Conservation (phyloP, 2,797 vertebrate species). For the Hozukius guyotensis region DNA sequence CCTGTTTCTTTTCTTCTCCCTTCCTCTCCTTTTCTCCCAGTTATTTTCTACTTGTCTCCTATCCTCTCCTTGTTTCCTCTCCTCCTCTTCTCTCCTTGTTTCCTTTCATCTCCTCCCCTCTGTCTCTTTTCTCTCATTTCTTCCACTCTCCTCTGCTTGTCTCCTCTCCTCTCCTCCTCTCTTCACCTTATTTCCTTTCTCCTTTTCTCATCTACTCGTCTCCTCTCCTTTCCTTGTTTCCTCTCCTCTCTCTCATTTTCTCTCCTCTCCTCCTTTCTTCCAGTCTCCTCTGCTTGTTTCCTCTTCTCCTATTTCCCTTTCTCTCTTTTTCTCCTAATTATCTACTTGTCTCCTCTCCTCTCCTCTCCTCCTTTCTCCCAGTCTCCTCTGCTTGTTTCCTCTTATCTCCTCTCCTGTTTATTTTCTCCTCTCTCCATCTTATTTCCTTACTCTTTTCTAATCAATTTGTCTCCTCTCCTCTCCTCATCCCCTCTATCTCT, state of each 20-base stretch:
- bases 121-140: background rate
- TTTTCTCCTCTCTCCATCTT: background rate
- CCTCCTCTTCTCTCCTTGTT: no score
- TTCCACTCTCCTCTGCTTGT: no score
- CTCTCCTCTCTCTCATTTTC: background rate
- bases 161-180: background rate
- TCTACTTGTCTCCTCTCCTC: background rate
- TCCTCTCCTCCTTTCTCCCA: background rate
- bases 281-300: no score
- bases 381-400: background rate
- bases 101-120: background rate
- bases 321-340: background rate
- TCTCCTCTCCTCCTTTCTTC: no score
- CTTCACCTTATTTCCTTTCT: background rate
- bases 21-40: background rate
- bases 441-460: background rate
- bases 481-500: background rate
- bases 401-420: background rate
- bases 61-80: no score
- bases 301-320: no score
- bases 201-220: no score
- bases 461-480: background rate
- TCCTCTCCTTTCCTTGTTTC: background rate
- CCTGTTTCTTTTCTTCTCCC: no score
- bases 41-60: background rate